Evolutionary conservation across 1,140 invertebrate species (phyloP).

Genomic region (Pseudomyrmex flavicornis): DNA sequence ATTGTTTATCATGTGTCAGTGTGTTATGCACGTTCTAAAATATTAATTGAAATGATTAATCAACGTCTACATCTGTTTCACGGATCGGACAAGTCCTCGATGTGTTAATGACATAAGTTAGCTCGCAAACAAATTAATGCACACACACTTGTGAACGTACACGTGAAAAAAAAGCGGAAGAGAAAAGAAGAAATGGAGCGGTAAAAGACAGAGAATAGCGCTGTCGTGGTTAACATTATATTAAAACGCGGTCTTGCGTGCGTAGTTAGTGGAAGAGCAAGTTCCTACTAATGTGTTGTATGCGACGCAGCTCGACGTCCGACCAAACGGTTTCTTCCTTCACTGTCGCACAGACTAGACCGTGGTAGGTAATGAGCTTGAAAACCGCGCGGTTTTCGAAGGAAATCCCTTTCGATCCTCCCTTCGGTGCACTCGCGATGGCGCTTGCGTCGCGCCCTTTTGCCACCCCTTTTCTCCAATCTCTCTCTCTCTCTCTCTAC

Average conservation of each 20-base stretch:
- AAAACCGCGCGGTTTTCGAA: constrained; percentile 7
- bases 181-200: neutral
- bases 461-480: neutral
- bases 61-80: neutral
- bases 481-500: neutral
- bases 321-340: constrained; percentile 47
- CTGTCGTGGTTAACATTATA: neutral
- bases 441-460: constrained; percentile 33
- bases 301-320: constrained; percentile 52
- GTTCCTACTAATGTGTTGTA: constrained; percentile 68
- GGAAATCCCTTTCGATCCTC: constrained; percentile 40
- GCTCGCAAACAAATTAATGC: constrained; percentile 19
- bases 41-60: constrained; percentile 5
- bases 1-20: neutral
- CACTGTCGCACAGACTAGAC: constrained; percentile 60
- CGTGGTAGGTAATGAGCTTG: neutral
- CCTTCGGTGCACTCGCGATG: constrained; percentile 47
- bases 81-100: neutral
- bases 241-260: constrained; percentile 31
- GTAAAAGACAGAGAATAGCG: neutral
- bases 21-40: neutral
- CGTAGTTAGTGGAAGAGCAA: constrained; percentile 61
- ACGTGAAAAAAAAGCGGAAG: neutral
- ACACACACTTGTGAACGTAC: neutral
- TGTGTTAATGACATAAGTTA: constrained; percentile 59